Base-by-base conservation (phyloP, 2,113 vertebrate genomes). In the Xiphias gladius region DNA sequence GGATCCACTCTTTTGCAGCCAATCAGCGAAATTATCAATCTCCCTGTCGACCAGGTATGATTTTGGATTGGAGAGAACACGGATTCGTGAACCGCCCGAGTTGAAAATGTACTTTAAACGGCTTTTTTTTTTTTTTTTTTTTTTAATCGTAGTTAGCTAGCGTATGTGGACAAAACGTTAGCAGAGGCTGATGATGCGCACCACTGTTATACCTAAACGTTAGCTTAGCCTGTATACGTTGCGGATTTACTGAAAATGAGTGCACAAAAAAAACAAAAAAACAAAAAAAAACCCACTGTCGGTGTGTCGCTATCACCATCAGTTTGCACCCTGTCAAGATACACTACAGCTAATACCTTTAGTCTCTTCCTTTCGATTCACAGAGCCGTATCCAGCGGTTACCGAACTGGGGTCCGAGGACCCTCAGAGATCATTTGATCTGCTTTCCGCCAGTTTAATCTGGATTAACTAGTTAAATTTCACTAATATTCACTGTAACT, bases 31-130 rank as follows among this genome's bases (percentile, higher is more conserved):
- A 97, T 97, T 52, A 96, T 98, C 87, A 97, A 96, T 84, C 96
- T 99, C 82, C 97, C 97, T 24, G 92, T 99, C 80, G 97, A 99
- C 91, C 97, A 98, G 97, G 97, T 98, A 96, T 83, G 94, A 41
- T 82, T 82, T 66, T 11, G 20, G 17, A 10, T 55, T 63, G 10
- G 57, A 28, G 10, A 37, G 65, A 22, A 61, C 8, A 26, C 0
- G 13, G n/a, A 69, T 50, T 46, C 32, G 24, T 19, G 37, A 66
- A 9, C 30, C n/a, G n/a, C 14, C 20, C 30, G 48, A 41, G 35
- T n/a, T 74, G 30, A n/a, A 32, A 6, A 11, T 46, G 5, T 46
- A 8, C 37, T 71, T 66, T 1, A 54, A 22, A 54, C 39, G 7
- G n/a, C 66, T 16, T 19, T n/a, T n/a, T n/a, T n/a, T n/a, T n/a